Percentiles rank a stretch among this genome's conserved stretches.
Conservation (phyloP, 2,888 invertebrate species). For the Clostera curtula region DNA sequence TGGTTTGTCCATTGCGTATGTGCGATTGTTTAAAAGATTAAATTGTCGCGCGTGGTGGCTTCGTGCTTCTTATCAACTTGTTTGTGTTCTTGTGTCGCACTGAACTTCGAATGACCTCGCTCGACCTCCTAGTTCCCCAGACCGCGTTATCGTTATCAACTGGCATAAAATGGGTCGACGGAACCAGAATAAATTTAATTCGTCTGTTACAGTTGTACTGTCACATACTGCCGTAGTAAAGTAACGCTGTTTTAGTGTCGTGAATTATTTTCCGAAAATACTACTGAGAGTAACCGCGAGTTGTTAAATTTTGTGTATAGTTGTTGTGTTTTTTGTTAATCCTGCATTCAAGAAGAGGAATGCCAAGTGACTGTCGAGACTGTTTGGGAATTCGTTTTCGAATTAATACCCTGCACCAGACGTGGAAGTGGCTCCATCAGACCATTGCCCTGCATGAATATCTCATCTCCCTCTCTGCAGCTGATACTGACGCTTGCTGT, state of each 20-base stretch:
- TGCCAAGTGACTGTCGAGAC: slow-evolving; percentile 83
- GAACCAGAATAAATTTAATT: slow-evolving; percentile 53
- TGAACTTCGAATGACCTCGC: slow-evolving; percentile 70
- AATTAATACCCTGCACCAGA: slow-evolving; percentile 91
- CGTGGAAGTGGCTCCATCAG: slow-evolving; percentile 96
- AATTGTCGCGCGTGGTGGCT: slow-evolving; percentile 55
- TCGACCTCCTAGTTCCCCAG: slow-evolving; percentile 63
- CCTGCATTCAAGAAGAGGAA: slow-evolving; percentile 74
- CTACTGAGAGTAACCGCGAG: too few relatives aligned
- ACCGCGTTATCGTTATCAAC: slow-evolving; percentile 63
- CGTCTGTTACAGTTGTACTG: slow-evolving; percentile 47
- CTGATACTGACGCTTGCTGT: slow-evolving; percentile 77
- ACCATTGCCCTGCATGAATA: slow-evolving; percentile 92
- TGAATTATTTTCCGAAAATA: too few relatives aligned
- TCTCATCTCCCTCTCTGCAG: slow-evolving; percentile 85
- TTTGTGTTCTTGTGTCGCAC: slow-evolving; percentile 60
- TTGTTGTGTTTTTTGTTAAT: slow-evolving; percentile 52
- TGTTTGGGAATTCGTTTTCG: slow-evolving; percentile 93
- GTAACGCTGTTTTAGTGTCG: too few relatives aligned
- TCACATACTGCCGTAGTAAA: slow-evolving; percentile 23
- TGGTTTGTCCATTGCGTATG: slow-evolving; percentile 9
- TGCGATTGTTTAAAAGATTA: slow-evolving; percentile 38
- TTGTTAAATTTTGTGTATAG: slow-evolving; percentile 31
- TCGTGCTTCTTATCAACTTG: slow-evolving; percentile 67
- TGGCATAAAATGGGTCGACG: slow-evolving; percentile 63